A percentile compares a stretch with the other conserved stretches of the same genome.
Conservation (phyloP, 2,797 vertebrate species). For the Chelon auratus region DNA sequence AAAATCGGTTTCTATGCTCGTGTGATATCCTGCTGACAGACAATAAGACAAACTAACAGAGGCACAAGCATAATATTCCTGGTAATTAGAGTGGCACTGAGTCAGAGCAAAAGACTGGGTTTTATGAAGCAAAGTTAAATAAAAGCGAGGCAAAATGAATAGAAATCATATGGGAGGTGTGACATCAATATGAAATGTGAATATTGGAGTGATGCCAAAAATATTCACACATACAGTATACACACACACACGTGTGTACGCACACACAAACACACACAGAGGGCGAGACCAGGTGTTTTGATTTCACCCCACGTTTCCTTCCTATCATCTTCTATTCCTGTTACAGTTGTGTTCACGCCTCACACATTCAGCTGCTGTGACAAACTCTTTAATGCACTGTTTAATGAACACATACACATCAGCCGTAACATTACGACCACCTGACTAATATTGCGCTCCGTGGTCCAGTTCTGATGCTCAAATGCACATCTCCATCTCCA, state of each 20-base stretch:
- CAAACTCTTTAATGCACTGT: conserved; percentile 5
- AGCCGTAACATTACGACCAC: no score
- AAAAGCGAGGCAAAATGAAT: conserved; percentile 40
- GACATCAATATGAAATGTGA: conserved; percentile 24
- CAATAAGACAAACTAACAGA: conserved; percentile 53
- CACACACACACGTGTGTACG: neutral
- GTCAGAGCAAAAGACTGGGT: conserved; percentile 24
- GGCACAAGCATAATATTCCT: conserved; percentile 52
- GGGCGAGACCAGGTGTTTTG: conserved; percentile 36
- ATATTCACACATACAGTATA: conserved; percentile 11
- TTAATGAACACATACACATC: neutral
- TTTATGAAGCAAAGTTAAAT: conserved; percentile 34
- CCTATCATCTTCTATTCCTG: conserved; percentile 28
- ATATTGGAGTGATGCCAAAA: conserved; percentile 17
- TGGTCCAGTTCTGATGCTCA: no score
- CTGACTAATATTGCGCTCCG: no score
- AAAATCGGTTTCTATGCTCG: conserved; percentile 30
- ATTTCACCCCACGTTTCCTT: conserved; percentile 14
- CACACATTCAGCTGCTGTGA: conserved; percentile 23
- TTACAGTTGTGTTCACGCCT: conserved; percentile 30
- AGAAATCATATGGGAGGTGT: conserved; percentile 38
- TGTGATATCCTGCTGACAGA: conserved; percentile 27
- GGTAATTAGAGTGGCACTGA: conserved; percentile 24
- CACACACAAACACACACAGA: conserved; percentile 8
- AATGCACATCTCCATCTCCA: neutral